Evolutionary conservation across 1,140 invertebrate genomes (phyloP), one percentile per base, ranked within the genome.

Genomic region (Venustaconcha ellipsiformis): DNA sequence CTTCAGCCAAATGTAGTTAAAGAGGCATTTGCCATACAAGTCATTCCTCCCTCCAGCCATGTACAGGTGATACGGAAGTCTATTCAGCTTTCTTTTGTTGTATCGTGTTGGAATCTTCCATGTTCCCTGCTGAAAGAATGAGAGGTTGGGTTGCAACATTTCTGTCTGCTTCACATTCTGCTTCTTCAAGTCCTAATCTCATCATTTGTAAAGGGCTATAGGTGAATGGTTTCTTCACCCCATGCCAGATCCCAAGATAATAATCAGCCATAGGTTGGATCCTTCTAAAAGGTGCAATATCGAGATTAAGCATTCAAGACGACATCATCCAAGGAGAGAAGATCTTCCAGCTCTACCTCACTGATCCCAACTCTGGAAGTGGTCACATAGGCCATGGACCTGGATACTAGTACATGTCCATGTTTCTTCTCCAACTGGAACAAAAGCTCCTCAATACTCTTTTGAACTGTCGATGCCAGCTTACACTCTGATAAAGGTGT

Each of bases 81-180:
- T 81, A 57, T 79, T 86, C 56, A 89, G 73, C 70, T 85, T 87
- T 68, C 85, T 57, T 63, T 78, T 74, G 78, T 89, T 88, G 75
- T 80, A 87, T 60, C 79, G 37, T 14, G 58, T 58, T 48, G 56
- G 59, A 48, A 59, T 57, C 1, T 66, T 71, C 15, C 70, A 66
- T 20, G 74, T 73, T 56, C 62, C 73, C 57, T 76, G 69, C 17
- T 60, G 71, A 87, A 97, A 98, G n/a, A 0, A 96, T 94, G 23
- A 98, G 88, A 0, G 97, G 97, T 86, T 99, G 97, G 3, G 96
- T 92, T 1, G 97, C 96, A 13, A 99, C 96, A 90, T 98, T 98
- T 68, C 97, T 92, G 86, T 98, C 97, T 0, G 97, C 97, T 0
- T 95, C 93, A 18, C 96, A 96, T 88, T 98, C 95, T 87, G 95